phyloP scores from a whole-genome alignment of 2,888 invertebrate genomes.

The Fissipunctia ypsillon region DNA sequence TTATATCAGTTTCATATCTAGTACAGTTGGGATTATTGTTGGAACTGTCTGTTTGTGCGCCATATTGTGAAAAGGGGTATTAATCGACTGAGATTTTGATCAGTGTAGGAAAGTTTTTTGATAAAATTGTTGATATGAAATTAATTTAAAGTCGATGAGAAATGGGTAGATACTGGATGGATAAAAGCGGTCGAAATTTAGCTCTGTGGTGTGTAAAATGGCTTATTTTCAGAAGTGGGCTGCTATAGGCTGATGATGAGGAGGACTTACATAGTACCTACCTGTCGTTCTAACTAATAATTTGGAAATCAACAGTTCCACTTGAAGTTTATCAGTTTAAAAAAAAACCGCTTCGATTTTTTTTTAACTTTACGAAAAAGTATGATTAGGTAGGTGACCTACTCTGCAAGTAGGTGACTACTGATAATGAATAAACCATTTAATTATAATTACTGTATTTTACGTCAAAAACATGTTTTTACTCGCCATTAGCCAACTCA shows the following conservation, averaged over 20 bases:
- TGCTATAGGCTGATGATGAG: neutral
- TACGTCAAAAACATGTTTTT: constrained; percentile 22
- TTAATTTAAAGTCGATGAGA: neutral
- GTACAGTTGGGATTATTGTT: constrained; percentile 53
- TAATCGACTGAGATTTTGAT: constrained; percentile 42
- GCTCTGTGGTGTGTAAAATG: neutral
- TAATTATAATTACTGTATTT: constrained; percentile 24
- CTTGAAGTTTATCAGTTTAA: neutral
- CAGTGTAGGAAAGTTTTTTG: neutral
- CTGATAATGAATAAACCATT: constrained; percentile 35
- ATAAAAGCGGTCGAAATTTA: neutral
- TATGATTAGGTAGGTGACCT: constrained; percentile 9
- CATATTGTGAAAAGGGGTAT: constrained; percentile 19
- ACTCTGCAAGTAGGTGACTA: neutral
- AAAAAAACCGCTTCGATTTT: neutral
- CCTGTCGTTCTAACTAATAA: neutral
- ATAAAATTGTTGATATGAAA: neutral
- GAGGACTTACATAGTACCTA: neutral
- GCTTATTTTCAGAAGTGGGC: neutral
- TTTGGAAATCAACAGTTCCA: neutral
- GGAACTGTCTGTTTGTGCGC: constrained; percentile 40
- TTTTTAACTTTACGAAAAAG: neutral
- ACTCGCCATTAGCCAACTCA: neutral
- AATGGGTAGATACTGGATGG: neutral
- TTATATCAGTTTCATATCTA: constrained; percentile 62